A percentile compares a stretch with the other conserved stretches of the same genome.
Evolutionary conservation across 1,140 invertebrate genomes (phyloP).

Genomic region (Bombus turneri): DNA sequence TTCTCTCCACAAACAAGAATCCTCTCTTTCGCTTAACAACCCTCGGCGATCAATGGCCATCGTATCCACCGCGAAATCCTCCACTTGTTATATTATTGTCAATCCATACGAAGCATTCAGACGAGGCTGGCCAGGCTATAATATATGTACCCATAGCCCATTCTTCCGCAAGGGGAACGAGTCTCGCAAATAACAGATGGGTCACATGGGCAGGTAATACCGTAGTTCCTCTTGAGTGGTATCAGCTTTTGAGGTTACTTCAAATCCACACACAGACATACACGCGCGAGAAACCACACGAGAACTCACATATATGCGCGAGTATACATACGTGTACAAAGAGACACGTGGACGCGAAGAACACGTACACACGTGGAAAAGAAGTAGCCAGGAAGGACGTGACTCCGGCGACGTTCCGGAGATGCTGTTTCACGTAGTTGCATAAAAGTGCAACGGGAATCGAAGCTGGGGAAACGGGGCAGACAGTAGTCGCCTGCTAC

Average conservation of each 20-base stretch:
- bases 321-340: background rate
- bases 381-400: slow-evolving; percentile 62
- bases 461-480: slow-evolving; percentile 20
- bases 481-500: slow-evolving; percentile 31
- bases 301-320: background rate
- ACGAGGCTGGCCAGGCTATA: slow-evolving; percentile 27
- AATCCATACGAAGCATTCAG: slow-evolving; percentile 46
- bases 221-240: slow-evolving; percentile 68
- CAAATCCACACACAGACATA: slow-evolving; percentile 28
- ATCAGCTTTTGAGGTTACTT: slow-evolving; percentile 62
- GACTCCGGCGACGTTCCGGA: slow-evolving; percentile 59
- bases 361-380: slow-evolving; percentile 9
- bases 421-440: slow-evolving; percentile 57
- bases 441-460: slow-evolving; percentile 52
- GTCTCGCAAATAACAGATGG: slow-evolving; percentile 51
- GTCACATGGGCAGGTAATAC: slow-evolving; percentile 68
- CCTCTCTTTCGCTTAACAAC: background rate
- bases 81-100: slow-evolving; percentile 50
- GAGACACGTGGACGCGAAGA: background rate
- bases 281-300: background rate
- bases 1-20: background rate
- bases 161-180: slow-evolving; percentile 27
- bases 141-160: slow-evolving; percentile 33
- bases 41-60: background rate
- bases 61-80: background rate